Evolutionary conservation across 2,113 vertebrate genomes (phyloP), one percentile per base, ranked within the genome.

Genomic region (Cichladusa arquata): DNA sequence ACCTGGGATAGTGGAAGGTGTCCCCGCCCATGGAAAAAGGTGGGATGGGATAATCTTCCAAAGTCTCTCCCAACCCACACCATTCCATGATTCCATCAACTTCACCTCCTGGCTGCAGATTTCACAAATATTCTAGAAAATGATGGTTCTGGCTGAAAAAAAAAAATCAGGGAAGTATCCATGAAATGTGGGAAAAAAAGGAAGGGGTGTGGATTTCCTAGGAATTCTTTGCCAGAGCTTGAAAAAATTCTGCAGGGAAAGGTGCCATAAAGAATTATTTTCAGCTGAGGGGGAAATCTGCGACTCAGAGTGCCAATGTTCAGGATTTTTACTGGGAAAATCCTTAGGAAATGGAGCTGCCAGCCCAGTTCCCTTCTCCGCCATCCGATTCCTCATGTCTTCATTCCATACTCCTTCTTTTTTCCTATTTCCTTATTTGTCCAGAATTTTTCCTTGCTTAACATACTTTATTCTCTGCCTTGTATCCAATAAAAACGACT

Each of bases 351-450:
- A 9, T 5, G 31, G 23, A n/a, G 34, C 66, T 72, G 33, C 38
- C 67, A 12, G 40, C 40, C 7, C 1, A 0, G 0, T 47, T 65
- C 6, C 15, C 23, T 65, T 47, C 23, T 47, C n/a, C 2, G 0
- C 18, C 14, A 0, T 26, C 17, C 1, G 0, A 61, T 44, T 71
- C 66, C 57, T 54, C 33, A 1, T 14, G 33, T 19, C 28, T n/a
- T 56, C 29, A 7, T 48, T n/a, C 19, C 50, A 2, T 5, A 24
- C n/a, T 48, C 19, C 60, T 10, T 15, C 5, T 36, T 62, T 73
- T 81, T 73, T 15, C 29, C 14, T 10, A 13, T 40, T 48, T 57
- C 34, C 24, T 16, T 40, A 2, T 56, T 65, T 48, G 5, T 40
- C n/a, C 60, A 5, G 24, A 31, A 22, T 47, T 76, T 29, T 71